phyloP scores from a whole-genome alignment of 1,140 invertebrate genomes.

The Elymnias hypermnestra region DNA sequence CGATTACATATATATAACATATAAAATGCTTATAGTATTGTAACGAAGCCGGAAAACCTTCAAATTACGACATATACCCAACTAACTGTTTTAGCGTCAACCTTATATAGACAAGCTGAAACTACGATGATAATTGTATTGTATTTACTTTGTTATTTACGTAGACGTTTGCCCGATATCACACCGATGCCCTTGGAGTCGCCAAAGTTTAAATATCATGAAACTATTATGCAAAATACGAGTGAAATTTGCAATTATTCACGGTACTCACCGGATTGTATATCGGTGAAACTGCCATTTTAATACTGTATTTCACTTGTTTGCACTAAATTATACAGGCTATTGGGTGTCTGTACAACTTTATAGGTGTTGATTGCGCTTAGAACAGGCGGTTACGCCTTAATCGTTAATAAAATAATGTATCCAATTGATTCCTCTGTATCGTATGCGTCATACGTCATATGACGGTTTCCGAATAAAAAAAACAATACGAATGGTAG shows the following conservation, averaged over 20 bases:
- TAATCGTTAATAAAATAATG: constrained; percentile 27
- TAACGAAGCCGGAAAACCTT: no score
- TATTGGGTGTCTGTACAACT: not conserved
- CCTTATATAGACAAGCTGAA: not conserved
- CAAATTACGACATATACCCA: no score
- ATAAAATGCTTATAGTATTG: no score
- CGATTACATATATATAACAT: no score
- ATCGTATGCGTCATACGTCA: constrained; percentile 53
- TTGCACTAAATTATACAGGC: constrained; percentile 8
- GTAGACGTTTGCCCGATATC: constrained; percentile 11
- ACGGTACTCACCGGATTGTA: constrained; percentile 51
- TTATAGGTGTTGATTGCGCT: constrained; percentile 23
- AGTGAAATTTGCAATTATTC: constrained; percentile 21
- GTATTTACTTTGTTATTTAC: constrained; percentile 32
- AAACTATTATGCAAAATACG: constrained; percentile 14
- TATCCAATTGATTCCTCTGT: constrained; percentile 17
- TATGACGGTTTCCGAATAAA: constrained; percentile 31
- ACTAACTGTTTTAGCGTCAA: not conserved
- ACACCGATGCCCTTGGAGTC: constrained; percentile 36
- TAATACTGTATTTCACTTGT: constrained; percentile 13
- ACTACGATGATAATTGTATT: not conserved
- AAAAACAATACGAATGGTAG: no score
- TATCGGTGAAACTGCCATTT: constrained; percentile 51
- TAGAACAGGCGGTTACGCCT: constrained; percentile 36
- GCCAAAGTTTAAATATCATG: constrained; percentile 20